phyloP scores from a whole-genome alignment of 2,888 invertebrate genomes.

The Perithous albicinctus region DNA sequence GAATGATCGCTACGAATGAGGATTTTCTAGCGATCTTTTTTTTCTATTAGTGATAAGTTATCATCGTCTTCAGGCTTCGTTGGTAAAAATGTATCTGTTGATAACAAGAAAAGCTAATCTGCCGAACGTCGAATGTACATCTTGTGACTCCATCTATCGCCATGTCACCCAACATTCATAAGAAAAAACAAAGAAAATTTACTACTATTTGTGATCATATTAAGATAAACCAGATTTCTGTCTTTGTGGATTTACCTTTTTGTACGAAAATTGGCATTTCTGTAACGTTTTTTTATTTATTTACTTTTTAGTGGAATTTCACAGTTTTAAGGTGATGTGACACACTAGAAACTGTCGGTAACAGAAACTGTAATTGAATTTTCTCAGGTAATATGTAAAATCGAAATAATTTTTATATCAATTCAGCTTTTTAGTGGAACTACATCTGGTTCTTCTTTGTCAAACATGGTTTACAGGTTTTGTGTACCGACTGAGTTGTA shows the following conservation, averaged over 20 bases:
- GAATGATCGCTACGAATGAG: background rate
- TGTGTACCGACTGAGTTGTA: background rate
- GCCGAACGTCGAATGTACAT: background rate
- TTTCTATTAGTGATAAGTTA: background rate
- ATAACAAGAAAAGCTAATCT: background rate
- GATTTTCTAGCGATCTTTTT: background rate
- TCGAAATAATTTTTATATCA: no score
- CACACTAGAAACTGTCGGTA: no score
- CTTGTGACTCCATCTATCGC: background rate
- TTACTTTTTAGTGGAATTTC: background rate
- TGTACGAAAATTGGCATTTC: background rate
- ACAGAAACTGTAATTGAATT: no score
- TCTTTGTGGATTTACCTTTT: background rate
- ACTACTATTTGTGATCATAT: background rate
- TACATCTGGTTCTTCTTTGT: no score
- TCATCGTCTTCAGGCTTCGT: background rate
- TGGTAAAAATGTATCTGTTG: constrained; percentile 6
- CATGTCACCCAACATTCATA: background rate
- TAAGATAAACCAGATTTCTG: background rate
- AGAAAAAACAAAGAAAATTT: no score
- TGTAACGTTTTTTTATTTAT: background rate
- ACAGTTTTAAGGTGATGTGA: background rate
- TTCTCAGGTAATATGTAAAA: no score
- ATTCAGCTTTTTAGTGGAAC: no score
- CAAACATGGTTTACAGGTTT: background rate